These are phyloP conservation scores for Pseudanteris insignis DNA, from an alignment of 2,888 invertebrate species.

Conservation along the genomic window DNA sequence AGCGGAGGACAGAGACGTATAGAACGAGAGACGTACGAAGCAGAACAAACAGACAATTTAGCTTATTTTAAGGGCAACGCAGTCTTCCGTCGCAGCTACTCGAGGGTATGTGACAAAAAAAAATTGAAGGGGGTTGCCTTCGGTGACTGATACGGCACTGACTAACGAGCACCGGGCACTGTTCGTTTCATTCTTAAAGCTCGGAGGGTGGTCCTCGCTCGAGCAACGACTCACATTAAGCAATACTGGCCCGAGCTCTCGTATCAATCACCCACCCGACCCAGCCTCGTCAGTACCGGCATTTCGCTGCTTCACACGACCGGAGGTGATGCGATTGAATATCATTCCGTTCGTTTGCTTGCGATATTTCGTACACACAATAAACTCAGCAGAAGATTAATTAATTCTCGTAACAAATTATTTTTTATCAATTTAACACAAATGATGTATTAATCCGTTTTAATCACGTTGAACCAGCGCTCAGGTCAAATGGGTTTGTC, in stretches of 20 bases:
- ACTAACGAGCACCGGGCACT: constrained; percentile 59
- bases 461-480: too few relatives aligned
- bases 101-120: constrained; percentile 45
- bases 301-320: constrained; percentile 51
- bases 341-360: constrained; percentile 51
- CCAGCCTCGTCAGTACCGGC: constrained; percentile 40
- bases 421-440: too few relatives aligned
- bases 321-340: constrained; percentile 60
- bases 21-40: constrained; percentile 42
- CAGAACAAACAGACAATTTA: constrained; percentile 61
- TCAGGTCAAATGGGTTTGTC: too few relatives aligned
- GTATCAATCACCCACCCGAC: constrained; percentile 61
- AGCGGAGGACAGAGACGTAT: constrained; percentile 39
- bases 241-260: constrained; percentile 57
- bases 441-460: too few relatives aligned
- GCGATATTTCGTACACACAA: too few relatives aligned
- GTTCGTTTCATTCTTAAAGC: constrained; percentile 56
- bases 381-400: too few relatives aligned
- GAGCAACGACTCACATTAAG: constrained; percentile 56
- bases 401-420: too few relatives aligned
- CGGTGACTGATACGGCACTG: constrained; percentile 62
- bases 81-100: constrained; percentile 42
- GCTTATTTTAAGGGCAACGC: constrained; percentile 56
- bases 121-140: constrained; percentile 56
- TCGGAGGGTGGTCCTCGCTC: constrained; percentile 52